Evolutionary conservation across 2,113 vertebrate genomes (phyloP), one percentile per base, ranked within the genome.

Genomic region (Callospermophilus lateralis): DNA sequence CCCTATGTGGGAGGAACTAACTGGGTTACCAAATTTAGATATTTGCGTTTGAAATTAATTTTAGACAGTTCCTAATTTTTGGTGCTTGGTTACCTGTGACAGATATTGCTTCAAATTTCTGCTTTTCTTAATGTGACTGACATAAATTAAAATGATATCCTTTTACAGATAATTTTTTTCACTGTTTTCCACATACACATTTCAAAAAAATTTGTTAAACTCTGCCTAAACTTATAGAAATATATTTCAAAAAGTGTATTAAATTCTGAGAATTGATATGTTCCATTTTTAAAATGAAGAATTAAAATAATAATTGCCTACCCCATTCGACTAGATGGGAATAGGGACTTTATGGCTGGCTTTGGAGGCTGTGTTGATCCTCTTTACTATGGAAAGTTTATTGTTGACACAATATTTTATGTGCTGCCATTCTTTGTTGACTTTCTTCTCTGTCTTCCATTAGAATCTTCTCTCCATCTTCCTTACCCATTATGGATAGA

Each of bases 41-140:
- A 83, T 77, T 92, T 95, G n/a, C 73, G 11, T 92, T 89, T 78
- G 70, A 92, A 83, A 90, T 92, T n/a, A 6, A 7, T 95, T 95
- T 85, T 74, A 39, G 81, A 70, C 32, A 53, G 37, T 78, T 92
- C 24, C 28, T 68, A 39, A 83, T 84, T 94, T 72, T 89, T 93
- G 81, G 24, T 78, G 24, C 68, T 65, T 55, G 68, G 58, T 92
- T 42, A 84, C 53, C 58, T 96, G 10, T 81, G 73, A 93, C 42
- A 73, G 70, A 94, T 42, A 68, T 8, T 74, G 51, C 58, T 79
- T 74, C 84, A 51, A 34, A 65, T 80, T 94, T 76, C 30, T 68
- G 48, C n/a, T 61, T 83, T 81, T 84, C 48, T 88, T 74, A 74
- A 45, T 8, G 45, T 89, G 67, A 12, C n/a, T 77, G 63, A 74